Conservation (phyloP, 2,888 invertebrate genomes). For the Vesta saturnalis region DNA sequence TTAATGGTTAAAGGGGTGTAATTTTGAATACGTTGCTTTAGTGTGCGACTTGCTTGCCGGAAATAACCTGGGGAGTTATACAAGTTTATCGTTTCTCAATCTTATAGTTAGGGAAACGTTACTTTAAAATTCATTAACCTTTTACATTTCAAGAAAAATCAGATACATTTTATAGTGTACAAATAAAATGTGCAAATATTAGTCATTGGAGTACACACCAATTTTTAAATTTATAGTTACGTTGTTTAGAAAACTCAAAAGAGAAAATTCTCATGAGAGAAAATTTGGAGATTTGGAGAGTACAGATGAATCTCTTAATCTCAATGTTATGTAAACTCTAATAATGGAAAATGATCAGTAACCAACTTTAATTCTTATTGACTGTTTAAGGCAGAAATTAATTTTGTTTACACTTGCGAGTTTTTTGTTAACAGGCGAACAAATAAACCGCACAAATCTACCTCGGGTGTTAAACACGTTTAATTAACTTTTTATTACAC, state of each 20-base stretch:
- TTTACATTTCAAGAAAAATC: neutral
- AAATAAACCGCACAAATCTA: too few species aligned
- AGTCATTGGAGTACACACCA: neutral
- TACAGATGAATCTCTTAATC: too few species aligned
- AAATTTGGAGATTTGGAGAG: neutral
- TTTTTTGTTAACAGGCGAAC: too few species aligned
- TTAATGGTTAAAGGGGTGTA: neutral
- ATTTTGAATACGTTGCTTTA: neutral
- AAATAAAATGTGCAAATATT: neutral
- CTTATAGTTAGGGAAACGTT: neutral
- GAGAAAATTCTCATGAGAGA: neutral
- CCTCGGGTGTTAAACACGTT: too few species aligned
- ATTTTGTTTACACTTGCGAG: too few species aligned
- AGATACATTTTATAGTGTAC: neutral
- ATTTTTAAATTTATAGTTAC: neutral
- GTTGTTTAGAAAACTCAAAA: too few species aligned
- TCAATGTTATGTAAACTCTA: too few species aligned
- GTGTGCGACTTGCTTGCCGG: neutral
- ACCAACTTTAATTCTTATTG: too few species aligned
- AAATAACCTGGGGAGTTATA: neutral
- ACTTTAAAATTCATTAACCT: neutral
- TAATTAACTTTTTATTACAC: too few species aligned
- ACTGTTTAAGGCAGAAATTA: too few species aligned
- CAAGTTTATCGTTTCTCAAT: conserved; percentile 2
- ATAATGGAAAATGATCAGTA: too few species aligned